Evolutionary conservation across 1,140 invertebrate species (phyloP), one percentile per base, ranked within the genome.

Genomic region (Portunus trituberculatus): DNA sequence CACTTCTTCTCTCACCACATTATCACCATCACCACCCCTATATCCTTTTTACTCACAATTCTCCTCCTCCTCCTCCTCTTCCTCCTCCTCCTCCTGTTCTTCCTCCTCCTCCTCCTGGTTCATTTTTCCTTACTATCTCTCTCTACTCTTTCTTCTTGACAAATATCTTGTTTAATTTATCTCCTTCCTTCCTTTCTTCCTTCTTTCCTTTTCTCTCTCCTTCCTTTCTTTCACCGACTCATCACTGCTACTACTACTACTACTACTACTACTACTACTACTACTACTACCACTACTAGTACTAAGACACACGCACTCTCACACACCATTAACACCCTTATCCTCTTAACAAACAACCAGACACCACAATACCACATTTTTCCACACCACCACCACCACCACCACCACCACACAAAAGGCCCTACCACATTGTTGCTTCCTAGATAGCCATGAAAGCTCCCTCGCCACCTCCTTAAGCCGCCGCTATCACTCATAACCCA

Each of bases 261-360:
- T 76, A 76, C 67, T 76, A 76, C 67, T 76, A 76, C 67, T 76
- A 76, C 67, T 76, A 76, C 67, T 76, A 76, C 67, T 76, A 76
- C 67, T 76, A n/a, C 67, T 76, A 76, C 67, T 76, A n/a, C 67
- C 3, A 76, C 67, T n/a, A 25, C 67, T n/a, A 1, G 3, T n/a
- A 59, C 10, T 20, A 25, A 8, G 2, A 76, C 20, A 76, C 20
- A 76, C 20, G n/a, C 20, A 76, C 20, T n/a, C 20, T n/a, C 52
- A 59, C 52, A 59, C 52, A 59, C n/a, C 48, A 52, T 52, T 14
- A 52, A 25, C 67, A 76, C 39, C 39, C 39, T 39, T 6, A 2
- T 6, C 39, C 39, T 2, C 39, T 6, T 6, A 8, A 76, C 67
- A 25, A 8, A 76, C 20, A 76, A 8, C 0, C 67, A 76, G 0